Evolutionary conservation across 1,140 invertebrate genomes (phyloP).

Genomic region (Pseudomyrmex concolor): DNA sequence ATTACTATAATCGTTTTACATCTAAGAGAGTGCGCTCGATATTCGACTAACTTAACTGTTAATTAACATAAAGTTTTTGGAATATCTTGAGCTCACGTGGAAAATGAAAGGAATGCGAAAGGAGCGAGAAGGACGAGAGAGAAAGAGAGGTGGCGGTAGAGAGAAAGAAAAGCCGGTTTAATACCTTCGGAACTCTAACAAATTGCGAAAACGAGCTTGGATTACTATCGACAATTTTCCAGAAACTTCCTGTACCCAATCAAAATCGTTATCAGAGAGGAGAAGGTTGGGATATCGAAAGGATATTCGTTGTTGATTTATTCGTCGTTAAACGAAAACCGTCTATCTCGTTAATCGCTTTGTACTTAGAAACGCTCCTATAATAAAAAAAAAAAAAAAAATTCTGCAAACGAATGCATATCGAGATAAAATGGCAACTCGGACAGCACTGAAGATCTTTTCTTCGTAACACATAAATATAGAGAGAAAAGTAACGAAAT

Average conservation of each 20-base stretch:
- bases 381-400: conserved; percentile 5
- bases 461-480: too few species aligned
- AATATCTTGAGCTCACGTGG: conserved; percentile 39
- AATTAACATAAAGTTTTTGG: conserved; percentile 62
- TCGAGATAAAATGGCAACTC: conserved; percentile 1
- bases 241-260: conserved; percentile 45
- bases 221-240: conserved; percentile 63
- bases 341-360: neutral
- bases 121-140: conserved; percentile 1
- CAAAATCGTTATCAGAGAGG: conserved; percentile 28
- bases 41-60: conserved; percentile 55
- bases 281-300: neutral
- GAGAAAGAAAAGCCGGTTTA: conserved; percentile 61
- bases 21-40: conserved; percentile 4
- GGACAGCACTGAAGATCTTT: too few species aligned
- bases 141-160: neutral
- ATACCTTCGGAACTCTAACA: conserved; percentile 75
- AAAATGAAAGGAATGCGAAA: conserved; percentile 27
- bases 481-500: too few species aligned
- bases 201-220: conserved; percentile 65
- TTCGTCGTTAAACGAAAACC: conserved; percentile 5
- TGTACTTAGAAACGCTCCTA: neutral
- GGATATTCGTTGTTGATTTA: conserved; percentile 23
- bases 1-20: neutral
- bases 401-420: too few species aligned